Conservation (phyloP, 2,797 vertebrate genomes). For the Oryzias dopingdopingensis region DNA sequence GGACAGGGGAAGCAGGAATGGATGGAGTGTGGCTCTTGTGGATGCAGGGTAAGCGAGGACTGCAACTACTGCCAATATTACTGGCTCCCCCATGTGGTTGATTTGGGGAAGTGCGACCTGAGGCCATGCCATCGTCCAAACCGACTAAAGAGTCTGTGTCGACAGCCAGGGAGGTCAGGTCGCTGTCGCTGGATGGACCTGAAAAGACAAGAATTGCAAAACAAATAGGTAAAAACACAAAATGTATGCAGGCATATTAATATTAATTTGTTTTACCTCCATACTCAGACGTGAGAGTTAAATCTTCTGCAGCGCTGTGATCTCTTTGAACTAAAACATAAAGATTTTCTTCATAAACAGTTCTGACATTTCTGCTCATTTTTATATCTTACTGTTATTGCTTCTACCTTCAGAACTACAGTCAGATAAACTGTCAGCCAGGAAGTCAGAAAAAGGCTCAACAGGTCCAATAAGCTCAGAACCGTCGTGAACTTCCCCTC, state of each 20-base stretch:
- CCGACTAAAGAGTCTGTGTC: conserved; percentile 88
- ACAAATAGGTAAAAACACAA: background rate
- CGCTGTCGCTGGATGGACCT: conserved; percentile 91
- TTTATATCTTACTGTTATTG: background rate
- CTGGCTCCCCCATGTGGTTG: conserved; percentile 77
- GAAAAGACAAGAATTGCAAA: background rate
- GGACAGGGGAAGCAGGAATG: conserved; percentile 59
- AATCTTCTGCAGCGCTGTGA: conserved; percentile 83
- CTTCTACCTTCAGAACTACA: conserved; percentile 89
- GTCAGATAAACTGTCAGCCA: conserved; percentile 87
- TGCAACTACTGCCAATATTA: conserved; percentile 67
- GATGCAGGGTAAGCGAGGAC: conserved; percentile 66
- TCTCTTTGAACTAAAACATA: conserved; percentile 80
- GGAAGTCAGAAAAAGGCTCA: conserved; percentile 83
- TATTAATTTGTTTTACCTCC: conserved; percentile 76
- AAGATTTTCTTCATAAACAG: conserved; percentile 28
- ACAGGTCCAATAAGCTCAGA: conserved; percentile 95
- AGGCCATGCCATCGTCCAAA: conserved; percentile 97
- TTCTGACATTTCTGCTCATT: background rate
- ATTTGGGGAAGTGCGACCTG: conserved; percentile 88
- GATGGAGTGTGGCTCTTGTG: conserved; percentile 56
- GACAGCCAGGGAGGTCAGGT: conserved; percentile 86
- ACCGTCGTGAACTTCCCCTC: conserved; percentile 90
- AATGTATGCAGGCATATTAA: background rate
- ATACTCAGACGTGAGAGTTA: conserved; percentile 85